Base-by-base conservation (phyloP, 2,888 invertebrate species). In the Ctenicera cuprea region DNA sequence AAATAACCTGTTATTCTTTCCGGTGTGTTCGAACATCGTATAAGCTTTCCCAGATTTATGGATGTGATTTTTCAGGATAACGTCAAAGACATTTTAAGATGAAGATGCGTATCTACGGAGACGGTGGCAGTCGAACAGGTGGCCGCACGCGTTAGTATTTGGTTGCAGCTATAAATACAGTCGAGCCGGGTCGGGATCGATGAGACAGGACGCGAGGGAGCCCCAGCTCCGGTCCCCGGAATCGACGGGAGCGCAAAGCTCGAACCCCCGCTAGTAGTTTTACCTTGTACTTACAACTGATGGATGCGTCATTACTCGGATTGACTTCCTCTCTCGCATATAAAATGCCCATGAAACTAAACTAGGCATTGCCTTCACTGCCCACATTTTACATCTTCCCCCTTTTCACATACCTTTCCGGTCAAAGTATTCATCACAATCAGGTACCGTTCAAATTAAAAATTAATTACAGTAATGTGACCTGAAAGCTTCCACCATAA, bases 91-190 rank as follows among this genome's bases (percentile, higher is more conserved):
- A 26, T 52, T 57, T 57, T 38, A 16, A 57, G 43, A 62, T 62
- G 22, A 18, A 43, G 62, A 71, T 65, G 64, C 54, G 64, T 45
- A 71, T 45, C 64, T 57, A 48, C 61, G 61, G 50, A 48, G 59
- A 61, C 61, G 61, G 57, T 30, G 71, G 64, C 48, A 64, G 63
- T 66, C 71, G 74, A 78, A 78, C 78, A 78, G 78, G 78, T 78
- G 78, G 78, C 76, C 69, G 74, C 78, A 78, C 78, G 76, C 77
- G 76, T 73, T 64, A 76, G 73, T 73, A 76, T 79, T 79, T 78
- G 77, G 79, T 77, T 79, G 72, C 78, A 78, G 79, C 80, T 80
- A 80, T 80, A 80, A 80, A 80, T 80, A 80, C 77, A 78, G 80
- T 75, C 77, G 79, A 80, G 79, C 79, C 76, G 73, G 77, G 75